Percentiles rank a stretch among this genome's conserved stretches.
Evolutionary conservation across 2,888 invertebrate species (phyloP).

Genomic region (Julus scanicus): DNA sequence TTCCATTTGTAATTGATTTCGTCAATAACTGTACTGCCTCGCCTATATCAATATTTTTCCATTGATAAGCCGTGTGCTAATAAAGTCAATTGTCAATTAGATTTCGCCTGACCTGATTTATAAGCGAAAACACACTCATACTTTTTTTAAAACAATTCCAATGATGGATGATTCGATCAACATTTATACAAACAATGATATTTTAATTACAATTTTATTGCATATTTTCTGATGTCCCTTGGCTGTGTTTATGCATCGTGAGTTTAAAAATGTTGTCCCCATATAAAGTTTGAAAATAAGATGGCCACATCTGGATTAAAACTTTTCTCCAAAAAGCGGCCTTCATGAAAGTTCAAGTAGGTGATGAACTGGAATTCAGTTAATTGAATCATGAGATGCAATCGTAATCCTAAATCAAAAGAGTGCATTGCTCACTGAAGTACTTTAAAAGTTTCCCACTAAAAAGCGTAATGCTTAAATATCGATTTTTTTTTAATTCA

Average conservation of each 20-base stretch:
- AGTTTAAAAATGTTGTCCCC: background rate
- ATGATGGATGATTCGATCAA: background rate
- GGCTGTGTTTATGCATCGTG: too few relatives aligned
- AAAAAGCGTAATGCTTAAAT: background rate
- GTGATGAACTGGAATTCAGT: background rate
- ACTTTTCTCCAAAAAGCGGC: too few relatives aligned
- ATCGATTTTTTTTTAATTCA: background rate
- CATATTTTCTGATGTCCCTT: background rate
- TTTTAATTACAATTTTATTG: background rate
- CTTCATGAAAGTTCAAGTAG: background rate
- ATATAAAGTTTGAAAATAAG: background rate
- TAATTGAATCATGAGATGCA: background rate
- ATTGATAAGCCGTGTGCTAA: background rate
- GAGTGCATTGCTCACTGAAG: background rate
- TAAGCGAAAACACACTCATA: background rate
- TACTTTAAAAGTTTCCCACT: background rate
- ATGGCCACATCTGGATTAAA: background rate
- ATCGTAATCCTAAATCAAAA: background rate
- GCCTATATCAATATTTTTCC: constrained; percentile 11
- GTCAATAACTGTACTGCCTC: background rate
- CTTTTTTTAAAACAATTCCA: background rate
- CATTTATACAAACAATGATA: background rate
- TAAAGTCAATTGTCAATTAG: background rate
- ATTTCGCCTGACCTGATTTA: background rate
- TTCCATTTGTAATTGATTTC: constrained; percentile 15